phyloP scores from a whole-genome alignment of 1,140 invertebrate species.

The Helicoverpa zea region DNA sequence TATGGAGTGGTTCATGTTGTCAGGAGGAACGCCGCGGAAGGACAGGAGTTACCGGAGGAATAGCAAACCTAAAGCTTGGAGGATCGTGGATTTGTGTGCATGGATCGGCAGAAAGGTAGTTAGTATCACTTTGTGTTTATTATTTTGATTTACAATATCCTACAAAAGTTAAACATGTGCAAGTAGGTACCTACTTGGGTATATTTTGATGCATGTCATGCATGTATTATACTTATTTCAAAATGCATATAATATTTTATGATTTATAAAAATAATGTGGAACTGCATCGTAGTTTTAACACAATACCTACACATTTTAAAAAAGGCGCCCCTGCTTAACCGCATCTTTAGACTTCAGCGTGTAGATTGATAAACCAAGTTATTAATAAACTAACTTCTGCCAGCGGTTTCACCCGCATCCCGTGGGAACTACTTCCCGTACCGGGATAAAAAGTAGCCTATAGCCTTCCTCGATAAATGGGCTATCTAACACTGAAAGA shows the following conservation, averaged over 20 bases:
- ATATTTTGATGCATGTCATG: neutral
- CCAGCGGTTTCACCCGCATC: too few relatives aligned
- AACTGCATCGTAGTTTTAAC: too few relatives aligned
- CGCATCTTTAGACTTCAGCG: too few relatives aligned
- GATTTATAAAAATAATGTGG: too few relatives aligned
- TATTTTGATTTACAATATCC: neutral
- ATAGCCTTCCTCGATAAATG: too few relatives aligned
- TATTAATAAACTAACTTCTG: too few relatives aligned
- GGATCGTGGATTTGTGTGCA: conserved; percentile 75
- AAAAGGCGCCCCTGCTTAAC: too few relatives aligned
- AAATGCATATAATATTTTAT: neutral
- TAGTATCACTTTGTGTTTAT: conserved; percentile 25
- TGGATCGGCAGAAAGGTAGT: conserved; percentile 82
- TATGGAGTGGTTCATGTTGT: conserved; percentile 72
- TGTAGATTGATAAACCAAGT: neutral
- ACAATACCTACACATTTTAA: too few relatives aligned
- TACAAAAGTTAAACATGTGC: neutral
- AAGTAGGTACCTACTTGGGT: neutral
- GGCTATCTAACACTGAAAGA: too few relatives aligned
- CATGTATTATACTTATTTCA: neutral
- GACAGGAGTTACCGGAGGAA: conserved; percentile 66
- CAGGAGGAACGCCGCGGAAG: conserved; percentile 74
- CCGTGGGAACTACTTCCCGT: too few relatives aligned
- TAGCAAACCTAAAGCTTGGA: conserved; percentile 69
- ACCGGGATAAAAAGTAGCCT: too few relatives aligned